Percentiles rank a stretch among this genome's conserved stretches.
These are phyloP conservation scores for Spisula solida DNA, from an alignment of 2,888 invertebrate genomes.

Conservation along the genomic window DNA sequence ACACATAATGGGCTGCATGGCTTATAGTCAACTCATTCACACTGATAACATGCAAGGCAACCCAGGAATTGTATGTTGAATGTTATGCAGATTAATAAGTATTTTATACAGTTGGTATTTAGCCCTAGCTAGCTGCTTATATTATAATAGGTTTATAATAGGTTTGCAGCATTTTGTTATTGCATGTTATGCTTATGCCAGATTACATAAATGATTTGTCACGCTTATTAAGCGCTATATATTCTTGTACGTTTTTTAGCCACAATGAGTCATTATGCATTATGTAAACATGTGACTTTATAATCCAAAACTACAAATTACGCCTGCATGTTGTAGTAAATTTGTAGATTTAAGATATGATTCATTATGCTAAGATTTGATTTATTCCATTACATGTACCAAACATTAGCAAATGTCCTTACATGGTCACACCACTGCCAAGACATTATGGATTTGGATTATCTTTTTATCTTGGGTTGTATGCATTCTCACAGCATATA, in stretches of 20 bases:
- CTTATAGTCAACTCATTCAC: background rate
- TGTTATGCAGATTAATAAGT: background rate
- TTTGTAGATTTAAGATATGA: slow-evolving; percentile 18
- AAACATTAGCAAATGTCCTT: background rate
- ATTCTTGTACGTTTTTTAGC: background rate
- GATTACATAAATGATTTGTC: slow-evolving; percentile 6
- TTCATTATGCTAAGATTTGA: background rate
- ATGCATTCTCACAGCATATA: too few species aligned
- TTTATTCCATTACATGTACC: background rate
- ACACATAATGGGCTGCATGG: background rate
- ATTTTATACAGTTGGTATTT: background rate
- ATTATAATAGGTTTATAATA: background rate
- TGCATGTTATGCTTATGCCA: background rate
- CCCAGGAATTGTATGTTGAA: background rate
- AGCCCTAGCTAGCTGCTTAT: background rate
- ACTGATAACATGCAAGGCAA: background rate
- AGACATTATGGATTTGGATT: too few species aligned
- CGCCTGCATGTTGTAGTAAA: background rate
- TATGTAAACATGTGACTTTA: background rate
- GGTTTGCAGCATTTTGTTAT: background rate
- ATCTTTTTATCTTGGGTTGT: too few species aligned
- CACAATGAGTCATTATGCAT: background rate
- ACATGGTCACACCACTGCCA: too few species aligned
- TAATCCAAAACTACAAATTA: background rate
- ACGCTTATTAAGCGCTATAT: background rate